phyloP scores from a whole-genome alignment of 2,113 vertebrate genomes.

The Phalacrocorax aristotelis region DNA sequence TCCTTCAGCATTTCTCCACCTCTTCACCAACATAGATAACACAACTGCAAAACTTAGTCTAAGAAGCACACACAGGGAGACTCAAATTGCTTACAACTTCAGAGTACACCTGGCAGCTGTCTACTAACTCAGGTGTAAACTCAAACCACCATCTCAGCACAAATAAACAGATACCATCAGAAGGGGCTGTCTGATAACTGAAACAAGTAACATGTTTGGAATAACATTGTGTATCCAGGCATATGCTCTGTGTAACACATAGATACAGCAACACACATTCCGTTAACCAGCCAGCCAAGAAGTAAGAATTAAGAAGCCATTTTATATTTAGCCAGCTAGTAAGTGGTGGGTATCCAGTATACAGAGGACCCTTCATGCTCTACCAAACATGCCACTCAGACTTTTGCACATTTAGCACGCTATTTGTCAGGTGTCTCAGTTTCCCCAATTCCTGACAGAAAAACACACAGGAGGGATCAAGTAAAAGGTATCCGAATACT shows the following conservation, averaged over 20 bases:
- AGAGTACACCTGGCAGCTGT: neutral
- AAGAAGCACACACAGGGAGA: neutral
- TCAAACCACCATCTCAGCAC: neutral
- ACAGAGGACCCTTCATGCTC: neutral
- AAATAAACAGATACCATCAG: neutral
- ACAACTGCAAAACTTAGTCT: neutral
- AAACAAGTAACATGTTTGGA: neutral
- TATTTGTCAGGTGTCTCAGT: neutral
- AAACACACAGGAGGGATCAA: neutral
- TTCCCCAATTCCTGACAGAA: neutral
- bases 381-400: neutral
- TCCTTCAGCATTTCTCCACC: neutral
- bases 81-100: neutral
- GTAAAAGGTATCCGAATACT: neutral
- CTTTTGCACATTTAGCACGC: too few relatives aligned
- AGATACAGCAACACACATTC: neutral
- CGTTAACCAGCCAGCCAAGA: neutral
- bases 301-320: neutral
- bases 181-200: neutral
- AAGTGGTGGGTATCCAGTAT: neutral
- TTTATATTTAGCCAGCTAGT: neutral
- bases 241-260: accelerated
- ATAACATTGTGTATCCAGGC: neutral
- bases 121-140: neutral
- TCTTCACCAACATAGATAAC: neutral